These are phyloP conservation scores for Sphenodon punctatus DNA, from an alignment of 2,797 vertebrate genomes.

Conservation along the genomic window DNA sequence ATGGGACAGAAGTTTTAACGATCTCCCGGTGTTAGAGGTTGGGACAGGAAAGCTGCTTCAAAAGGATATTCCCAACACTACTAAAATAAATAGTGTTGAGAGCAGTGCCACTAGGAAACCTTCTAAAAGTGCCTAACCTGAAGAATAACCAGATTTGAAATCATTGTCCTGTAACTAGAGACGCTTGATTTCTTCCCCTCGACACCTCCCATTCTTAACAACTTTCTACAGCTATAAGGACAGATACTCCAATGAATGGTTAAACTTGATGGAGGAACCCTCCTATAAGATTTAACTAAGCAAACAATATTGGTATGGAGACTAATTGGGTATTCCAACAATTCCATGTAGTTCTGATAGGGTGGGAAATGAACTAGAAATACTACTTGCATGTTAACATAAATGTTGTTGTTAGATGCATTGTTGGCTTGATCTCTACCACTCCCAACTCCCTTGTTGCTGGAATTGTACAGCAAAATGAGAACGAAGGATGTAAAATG, in stretches of 20 bases:
- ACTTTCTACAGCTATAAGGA: slow-evolving; percentile 36
- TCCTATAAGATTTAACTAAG: slow-evolving; percentile 37
- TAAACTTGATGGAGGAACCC: slow-evolving; percentile 40
- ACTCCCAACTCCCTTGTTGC: slow-evolving; percentile 18
- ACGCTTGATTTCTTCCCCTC: slow-evolving; percentile 62
- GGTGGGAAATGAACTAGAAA: slow-evolving; percentile 43
- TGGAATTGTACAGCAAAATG: slow-evolving; percentile 13
- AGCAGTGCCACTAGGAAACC: slow-evolving; percentile 22
- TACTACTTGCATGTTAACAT: neutral
- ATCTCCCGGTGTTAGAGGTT: slow-evolving; percentile 53
- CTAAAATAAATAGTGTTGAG: slow-evolving; percentile 57
- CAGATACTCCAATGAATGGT: slow-evolving; percentile 44
- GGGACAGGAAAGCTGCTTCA: slow-evolving; percentile 38
- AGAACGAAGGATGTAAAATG: slow-evolving; percentile 20
- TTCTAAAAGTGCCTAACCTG: neutral
- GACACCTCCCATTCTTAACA: neutral
- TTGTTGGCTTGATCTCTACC: slow-evolving; percentile 52
- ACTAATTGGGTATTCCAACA: slow-evolving; percentile 41
- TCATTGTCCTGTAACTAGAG: slow-evolving; percentile 16
- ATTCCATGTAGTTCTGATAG: neutral
- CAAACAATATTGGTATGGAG: slow-evolving; percentile 32
- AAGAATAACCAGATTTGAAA: slow-evolving; percentile 5
- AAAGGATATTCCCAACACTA: slow-evolving; percentile 31
- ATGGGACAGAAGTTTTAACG: slow-evolving; percentile 40
- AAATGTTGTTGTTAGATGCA: slow-evolving; percentile 32